Percentiles rank a stretch among this genome's conserved stretches.
Conservation (phyloP, 2,113 vertebrate species). For the Pitta sordida region DNA sequence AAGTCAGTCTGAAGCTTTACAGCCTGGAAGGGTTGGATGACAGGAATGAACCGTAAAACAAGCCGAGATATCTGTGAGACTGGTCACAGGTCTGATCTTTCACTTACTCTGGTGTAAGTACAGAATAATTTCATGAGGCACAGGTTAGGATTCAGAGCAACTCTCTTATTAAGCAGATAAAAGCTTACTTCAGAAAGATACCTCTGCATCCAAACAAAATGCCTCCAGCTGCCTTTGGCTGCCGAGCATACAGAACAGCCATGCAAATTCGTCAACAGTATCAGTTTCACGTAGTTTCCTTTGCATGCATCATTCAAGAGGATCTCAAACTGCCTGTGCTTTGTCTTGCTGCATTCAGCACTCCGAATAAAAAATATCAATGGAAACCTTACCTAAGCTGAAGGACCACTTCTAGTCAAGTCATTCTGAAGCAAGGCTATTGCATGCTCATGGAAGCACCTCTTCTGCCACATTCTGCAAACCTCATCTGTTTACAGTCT, state of each 20-base stretch:
- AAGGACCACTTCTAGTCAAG: neutral
- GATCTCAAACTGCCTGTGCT: slow-evolving; percentile 49
- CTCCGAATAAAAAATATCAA: slow-evolving; percentile 35
- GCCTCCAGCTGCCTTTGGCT: neutral
- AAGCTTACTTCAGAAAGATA: neutral
- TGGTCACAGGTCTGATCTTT: neutral
- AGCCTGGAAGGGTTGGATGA: neutral
- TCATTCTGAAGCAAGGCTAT: neutral
- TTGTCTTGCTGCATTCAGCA: slow-evolving; percentile 33
- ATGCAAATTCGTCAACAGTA: slow-evolving; percentile 50
- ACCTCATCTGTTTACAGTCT: neutral
- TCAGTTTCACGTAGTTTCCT: slow-evolving; percentile 61
- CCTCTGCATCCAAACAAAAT: slow-evolving; percentile 14
- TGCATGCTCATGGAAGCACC: neutral
- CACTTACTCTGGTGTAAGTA: neutral
- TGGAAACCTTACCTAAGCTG: neutral
- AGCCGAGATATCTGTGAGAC: neutral
- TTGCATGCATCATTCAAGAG: slow-evolving; percentile 71
- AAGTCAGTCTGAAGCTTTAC: neutral
- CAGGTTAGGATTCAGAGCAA: neutral
- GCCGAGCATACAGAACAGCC: neutral
- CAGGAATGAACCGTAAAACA: neutral
- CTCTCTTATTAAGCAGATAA: neutral
- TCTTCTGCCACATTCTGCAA: neutral
- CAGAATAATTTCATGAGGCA: neutral